A percentile compares a stretch with the other conserved stretches of the same genome.
Evolutionary conservation across 1,140 invertebrate genomes (phyloP).

Genomic region (Steinernema khuongi): DNA sequence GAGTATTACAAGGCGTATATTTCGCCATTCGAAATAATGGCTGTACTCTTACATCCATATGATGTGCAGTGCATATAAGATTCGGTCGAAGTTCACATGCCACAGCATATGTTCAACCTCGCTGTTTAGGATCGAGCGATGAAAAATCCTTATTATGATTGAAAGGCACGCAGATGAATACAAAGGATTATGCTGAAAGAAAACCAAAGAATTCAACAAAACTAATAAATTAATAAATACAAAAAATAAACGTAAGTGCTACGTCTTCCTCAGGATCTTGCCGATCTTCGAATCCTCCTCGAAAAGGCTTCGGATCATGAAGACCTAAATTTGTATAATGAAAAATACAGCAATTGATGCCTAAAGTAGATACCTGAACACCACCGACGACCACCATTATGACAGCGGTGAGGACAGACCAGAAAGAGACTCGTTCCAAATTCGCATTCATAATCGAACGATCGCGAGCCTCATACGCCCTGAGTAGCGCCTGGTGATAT

Average conservation of each 20-base stretch:
- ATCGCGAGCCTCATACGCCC: conserved; percentile 59
- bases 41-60: too few species aligned
- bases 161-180: not conserved
- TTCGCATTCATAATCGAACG: conserved; percentile 59
- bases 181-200: conserved; percentile 15
- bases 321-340: conserved; percentile 16
- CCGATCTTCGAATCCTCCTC: conserved; percentile 37
- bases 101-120: too few species aligned
- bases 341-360: not conserved
- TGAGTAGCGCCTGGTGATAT: conserved; percentile 58
- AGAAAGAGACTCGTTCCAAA: conserved; percentile 60
- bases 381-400: conserved; percentile 59
- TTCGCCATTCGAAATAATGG: too few species aligned
- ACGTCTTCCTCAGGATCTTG: conserved; percentile 28
- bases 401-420: conserved; percentile 58
- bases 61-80: too few species aligned
- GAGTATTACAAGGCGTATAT: too few species aligned
- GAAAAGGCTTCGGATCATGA: conserved; percentile 36
- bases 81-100: too few species aligned
- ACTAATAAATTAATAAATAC: not conserved
- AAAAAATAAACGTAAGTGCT: not conserved
- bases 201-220: not conserved
- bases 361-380: conserved; percentile 53
- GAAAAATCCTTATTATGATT: conserved; percentile 12
- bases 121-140: too few species aligned